Conservation (phyloP, 2,888 invertebrate species). For the Papilio elwesi region DNA sequence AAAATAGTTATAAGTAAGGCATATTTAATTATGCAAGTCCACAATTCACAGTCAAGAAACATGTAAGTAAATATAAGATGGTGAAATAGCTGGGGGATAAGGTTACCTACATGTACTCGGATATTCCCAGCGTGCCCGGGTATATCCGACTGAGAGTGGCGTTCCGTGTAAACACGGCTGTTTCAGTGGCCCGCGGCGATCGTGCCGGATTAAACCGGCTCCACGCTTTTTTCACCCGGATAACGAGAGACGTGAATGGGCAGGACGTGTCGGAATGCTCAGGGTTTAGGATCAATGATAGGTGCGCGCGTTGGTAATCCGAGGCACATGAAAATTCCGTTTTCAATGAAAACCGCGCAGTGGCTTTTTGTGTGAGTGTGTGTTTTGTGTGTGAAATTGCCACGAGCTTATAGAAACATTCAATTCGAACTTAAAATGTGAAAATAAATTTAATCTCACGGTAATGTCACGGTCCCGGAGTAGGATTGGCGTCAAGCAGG, state of each 20-base stretch:
- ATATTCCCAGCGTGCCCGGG: conserved; percentile 29
- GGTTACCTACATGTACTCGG: conserved; percentile 27
- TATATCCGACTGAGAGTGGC: conserved; percentile 52
- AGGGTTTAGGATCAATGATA: conserved; percentile 47
- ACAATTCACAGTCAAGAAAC: conserved; percentile 5
- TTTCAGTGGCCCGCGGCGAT: conserved; percentile 52
- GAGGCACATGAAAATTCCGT: conserved; percentile 15
- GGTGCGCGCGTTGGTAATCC: conserved; percentile 37
- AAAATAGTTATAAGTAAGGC: background rate
- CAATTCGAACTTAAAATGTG: background rate
- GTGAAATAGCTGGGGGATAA: conserved; percentile 27
- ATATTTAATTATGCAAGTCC: background rate
- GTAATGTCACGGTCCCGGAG: background rate
- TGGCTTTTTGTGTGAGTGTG: conserved; percentile 1
- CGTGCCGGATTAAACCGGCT: conserved; percentile 51
- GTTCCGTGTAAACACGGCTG: conserved; percentile 58
- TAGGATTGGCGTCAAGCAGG: too few relatives aligned
- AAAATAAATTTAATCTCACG: background rate
- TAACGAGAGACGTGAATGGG: conserved; percentile 46
- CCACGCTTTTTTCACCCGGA: conserved; percentile 43
- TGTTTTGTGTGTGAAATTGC: background rate
- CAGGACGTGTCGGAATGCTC: conserved; percentile 47
- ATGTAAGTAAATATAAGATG: conserved; percentile 26
- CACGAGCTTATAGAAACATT: background rate
- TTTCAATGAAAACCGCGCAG: conserved; percentile 27